Conservation (phyloP, 92 coral and sea anemone species). For the Zoanthus sansibaricus region DNA sequence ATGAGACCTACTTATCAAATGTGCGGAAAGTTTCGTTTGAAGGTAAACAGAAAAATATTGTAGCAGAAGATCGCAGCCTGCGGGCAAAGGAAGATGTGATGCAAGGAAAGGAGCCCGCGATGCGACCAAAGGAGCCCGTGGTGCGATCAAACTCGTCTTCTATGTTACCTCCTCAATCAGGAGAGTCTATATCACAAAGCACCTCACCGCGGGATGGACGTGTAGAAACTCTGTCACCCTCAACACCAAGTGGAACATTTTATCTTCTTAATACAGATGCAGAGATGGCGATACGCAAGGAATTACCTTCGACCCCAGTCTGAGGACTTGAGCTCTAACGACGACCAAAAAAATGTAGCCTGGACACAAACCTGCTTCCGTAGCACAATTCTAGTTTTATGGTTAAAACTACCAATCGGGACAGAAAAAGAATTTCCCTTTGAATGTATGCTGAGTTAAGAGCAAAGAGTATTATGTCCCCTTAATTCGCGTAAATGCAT, state of each 20-base stretch:
- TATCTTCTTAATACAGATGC: slow-evolving; percentile 24
- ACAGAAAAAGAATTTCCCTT: no score
- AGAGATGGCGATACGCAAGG: slow-evolving; percentile 15
- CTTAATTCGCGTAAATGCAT: no score
- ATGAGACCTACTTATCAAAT: slow-evolving; percentile 12
- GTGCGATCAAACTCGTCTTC: slow-evolving; percentile 15
- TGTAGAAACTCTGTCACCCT: slow-evolving; percentile 7
- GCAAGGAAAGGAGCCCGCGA: no score
- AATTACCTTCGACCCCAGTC: slow-evolving; percentile 26
- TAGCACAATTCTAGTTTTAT: neutral
- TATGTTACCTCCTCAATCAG: neutral
- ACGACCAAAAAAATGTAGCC: neutral
- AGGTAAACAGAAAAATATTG: slow-evolving; percentile 9
- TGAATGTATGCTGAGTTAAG: no score
- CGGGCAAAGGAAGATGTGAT: neutral
- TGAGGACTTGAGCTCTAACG: neutral
- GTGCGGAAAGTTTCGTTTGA: slow-evolving; percentile 40
- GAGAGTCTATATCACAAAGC: neutral
- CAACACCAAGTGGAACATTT: slow-evolving; percentile 39
- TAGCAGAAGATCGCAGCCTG: neutral
- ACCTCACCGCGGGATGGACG: neutral
- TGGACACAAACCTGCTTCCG: neutral
- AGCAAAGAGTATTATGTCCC: no score
- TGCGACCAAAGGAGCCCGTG: slow-evolving; percentile 4
- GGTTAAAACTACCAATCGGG: no score